phyloP scores from a whole-genome alignment of 2,888 invertebrate species.

The Idaea straminata region DNA sequence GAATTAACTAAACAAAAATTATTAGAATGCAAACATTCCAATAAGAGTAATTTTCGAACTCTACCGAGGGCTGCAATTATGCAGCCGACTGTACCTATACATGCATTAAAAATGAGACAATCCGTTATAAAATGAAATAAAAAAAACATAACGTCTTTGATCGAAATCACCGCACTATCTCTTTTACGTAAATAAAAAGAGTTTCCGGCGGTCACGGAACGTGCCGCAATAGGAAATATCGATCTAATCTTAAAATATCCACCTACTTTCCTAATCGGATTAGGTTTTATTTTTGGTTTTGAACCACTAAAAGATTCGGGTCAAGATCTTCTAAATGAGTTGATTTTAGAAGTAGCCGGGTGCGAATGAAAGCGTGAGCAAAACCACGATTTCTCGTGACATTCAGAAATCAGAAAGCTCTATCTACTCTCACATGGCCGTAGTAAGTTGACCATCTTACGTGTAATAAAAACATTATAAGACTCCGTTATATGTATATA shows the following conservation, averaged over 20 bases:
- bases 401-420: conserved; percentile 15
- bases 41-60: no score
- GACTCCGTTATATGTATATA: conserved; percentile 31
- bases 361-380: conserved; percentile 31
- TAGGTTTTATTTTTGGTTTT: background rate
- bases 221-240: background rate
- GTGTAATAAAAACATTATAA: conserved; percentile 33
- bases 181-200: conserved; percentile 1
- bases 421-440: conserved; percentile 31
- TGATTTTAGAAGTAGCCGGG: conserved; percentile 7
- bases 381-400: conserved; percentile 52
- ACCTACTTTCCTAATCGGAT: background rate
- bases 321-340: conserved; percentile 5
- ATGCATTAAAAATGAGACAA: background rate
- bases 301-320: conserved; percentile 5
- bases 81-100: background rate
- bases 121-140: background rate
- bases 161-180: background rate
- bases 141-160: background rate
- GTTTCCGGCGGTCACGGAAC: background rate
- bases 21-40: no score
- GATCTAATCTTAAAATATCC: background rate
- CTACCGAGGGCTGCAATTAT: no score
- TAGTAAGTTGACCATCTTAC: conserved; percentile 29
- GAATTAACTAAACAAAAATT: no score